Conservation (phyloP, 2,797 vertebrate species). For the Oceanodroma leucorhoa region DNA sequence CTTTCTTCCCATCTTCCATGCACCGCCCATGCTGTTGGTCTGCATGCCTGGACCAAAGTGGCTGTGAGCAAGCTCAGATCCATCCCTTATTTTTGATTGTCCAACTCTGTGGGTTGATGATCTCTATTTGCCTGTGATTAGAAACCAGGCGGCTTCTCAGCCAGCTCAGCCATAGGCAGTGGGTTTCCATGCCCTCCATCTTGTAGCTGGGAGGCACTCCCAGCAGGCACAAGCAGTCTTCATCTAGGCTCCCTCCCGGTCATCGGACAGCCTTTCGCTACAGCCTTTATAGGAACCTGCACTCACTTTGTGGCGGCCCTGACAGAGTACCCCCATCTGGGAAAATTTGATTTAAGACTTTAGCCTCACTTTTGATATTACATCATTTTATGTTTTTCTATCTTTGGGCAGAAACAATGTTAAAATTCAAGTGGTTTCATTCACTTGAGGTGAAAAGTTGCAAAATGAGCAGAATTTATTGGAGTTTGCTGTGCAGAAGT, state of each 20-base stretch:
- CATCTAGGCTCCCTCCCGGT: not conserved
- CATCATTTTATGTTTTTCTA: not conserved
- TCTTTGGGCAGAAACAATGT: not conserved
- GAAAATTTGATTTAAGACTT: not conserved
- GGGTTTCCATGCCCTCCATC: not conserved
- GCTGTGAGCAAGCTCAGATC: not conserved
- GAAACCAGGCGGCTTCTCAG: not conserved
- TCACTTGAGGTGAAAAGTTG: not conserved
- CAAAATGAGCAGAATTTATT: not conserved
- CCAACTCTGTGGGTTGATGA: not conserved
- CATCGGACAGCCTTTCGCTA: not conserved
- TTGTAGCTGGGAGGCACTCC: not conserved
- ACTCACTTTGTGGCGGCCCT: not conserved
- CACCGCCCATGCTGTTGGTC: not conserved
- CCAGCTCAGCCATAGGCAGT: not conserved
- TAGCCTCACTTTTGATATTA: not conserved
- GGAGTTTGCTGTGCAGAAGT: not conserved
- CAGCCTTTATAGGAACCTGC: not conserved
- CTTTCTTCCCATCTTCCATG: not conserved
- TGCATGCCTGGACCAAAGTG: not conserved
- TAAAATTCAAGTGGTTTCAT: not conserved
- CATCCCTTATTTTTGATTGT: not conserved
- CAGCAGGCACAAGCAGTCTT: not conserved
- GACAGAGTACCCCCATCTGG: not conserved
- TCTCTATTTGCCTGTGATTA: not conserved